These are phyloP conservation scores for Geodia barretti DNA, from an alignment of 37 sponge, comb jelly and placozoan genomes.

Conservation along the genomic window DNA sequence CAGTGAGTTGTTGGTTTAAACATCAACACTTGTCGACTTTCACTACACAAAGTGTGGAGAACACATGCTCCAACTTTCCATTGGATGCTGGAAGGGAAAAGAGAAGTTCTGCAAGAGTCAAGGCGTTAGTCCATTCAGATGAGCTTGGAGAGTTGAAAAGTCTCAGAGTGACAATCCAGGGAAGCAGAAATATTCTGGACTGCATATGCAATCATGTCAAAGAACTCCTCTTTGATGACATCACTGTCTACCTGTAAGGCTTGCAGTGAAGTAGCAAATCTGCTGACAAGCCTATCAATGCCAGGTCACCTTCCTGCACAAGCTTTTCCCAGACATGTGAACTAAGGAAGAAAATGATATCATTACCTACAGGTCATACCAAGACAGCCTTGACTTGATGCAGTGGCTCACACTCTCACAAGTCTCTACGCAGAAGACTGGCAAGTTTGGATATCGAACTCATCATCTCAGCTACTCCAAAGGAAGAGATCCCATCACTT, in stretches of 20 bases:
- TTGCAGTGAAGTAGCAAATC: conserved; percentile 44
- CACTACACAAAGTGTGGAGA: conserved; percentile 21
- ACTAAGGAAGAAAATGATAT: conserved; percentile 62
- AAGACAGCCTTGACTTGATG: conserved; percentile 71
- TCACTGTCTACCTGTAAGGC: conserved; percentile 36
- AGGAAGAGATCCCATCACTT: too few species aligned
- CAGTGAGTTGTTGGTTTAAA: conserved; percentile 22
- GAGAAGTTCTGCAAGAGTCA: conserved; percentile 45
- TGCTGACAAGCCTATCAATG: conserved; percentile 45
- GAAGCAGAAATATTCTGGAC: conserved; percentile 48
- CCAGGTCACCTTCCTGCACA: conserved; percentile 35
- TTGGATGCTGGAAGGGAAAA: conserved; percentile 59
- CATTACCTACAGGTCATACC: conserved; percentile 67
- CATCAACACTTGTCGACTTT: conserved; percentile 31
- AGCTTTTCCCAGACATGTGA: conserved; percentile 70
- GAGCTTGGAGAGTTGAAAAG: too few species aligned
- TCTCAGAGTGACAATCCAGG: conserved; percentile 46
- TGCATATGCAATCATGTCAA: conserved; percentile 48
- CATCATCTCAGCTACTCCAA: too few species aligned
- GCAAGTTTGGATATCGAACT: too few species aligned
- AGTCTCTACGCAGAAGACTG: too few species aligned
- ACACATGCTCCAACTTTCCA: conserved; percentile 56
- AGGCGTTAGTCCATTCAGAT: conserved; percentile 42
- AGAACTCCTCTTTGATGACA: conserved; percentile 48
- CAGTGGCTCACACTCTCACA: conserved; percentile 51